Evolutionary conservation across 1,140 invertebrate genomes (phyloP).

Genomic region (Drosophila miranda): DNA sequence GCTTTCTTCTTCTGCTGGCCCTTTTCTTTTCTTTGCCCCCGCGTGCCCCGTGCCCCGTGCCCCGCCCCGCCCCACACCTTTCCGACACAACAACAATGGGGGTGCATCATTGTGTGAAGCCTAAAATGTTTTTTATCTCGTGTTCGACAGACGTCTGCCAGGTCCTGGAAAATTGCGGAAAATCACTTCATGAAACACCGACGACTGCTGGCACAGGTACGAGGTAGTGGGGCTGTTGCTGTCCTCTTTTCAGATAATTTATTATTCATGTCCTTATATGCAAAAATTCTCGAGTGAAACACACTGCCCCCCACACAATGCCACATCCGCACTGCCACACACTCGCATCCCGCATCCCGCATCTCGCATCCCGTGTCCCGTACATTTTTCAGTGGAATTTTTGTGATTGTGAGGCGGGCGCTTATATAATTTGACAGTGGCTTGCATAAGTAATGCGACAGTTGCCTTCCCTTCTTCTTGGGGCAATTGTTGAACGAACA

Average conservation of each 20-base stretch:
- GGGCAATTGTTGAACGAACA: constrained; percentile 60
- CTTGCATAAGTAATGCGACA: constrained; percentile 62
- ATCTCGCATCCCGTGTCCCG: constrained; percentile 2
- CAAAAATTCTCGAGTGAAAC: constrained; percentile 31
- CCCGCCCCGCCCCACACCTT: background rate
- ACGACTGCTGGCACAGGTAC: constrained; percentile 20
- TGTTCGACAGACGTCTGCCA: constrained; percentile 65
- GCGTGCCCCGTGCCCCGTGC: background rate
- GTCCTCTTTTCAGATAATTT: constrained; percentile 61
- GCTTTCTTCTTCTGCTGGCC: constrained; percentile 29
- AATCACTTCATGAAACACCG: constrained; percentile 72
- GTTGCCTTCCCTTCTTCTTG: constrained; percentile 18
- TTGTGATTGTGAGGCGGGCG: constrained; percentile 38
- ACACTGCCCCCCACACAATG: background rate
- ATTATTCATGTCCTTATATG: constrained; percentile 74
- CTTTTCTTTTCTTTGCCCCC: too few relatives aligned
- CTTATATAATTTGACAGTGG: constrained; percentile 71
- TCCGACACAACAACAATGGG: constrained; percentile 53
- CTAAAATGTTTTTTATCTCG: constrained; percentile 69
- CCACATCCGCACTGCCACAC: constrained; percentile 7
- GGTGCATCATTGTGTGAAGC: constrained; percentile 42
- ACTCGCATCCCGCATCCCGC: background rate
- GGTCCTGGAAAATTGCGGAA: constrained; percentile 65
- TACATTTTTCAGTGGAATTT: constrained; percentile 50
- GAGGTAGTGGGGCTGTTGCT: background rate